phyloP scores from a whole-genome alignment of 2,888 invertebrate species.

The Lagria hirta region DNA sequence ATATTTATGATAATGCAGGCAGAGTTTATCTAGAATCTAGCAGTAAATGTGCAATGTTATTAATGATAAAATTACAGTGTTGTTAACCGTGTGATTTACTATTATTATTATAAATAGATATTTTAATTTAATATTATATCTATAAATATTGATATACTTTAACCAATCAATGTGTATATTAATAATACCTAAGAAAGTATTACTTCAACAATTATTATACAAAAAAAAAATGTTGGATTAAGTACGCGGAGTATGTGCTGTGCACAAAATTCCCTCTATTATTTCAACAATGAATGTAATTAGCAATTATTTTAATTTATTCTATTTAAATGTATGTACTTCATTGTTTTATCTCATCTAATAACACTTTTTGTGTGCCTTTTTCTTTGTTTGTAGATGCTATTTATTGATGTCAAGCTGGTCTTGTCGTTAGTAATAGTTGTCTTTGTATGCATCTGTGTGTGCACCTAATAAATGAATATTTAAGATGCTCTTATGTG shows the following conservation, averaged over 20 bases:
- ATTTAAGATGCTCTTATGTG: conserved; percentile 23
- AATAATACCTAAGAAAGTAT: neutral
- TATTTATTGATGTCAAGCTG: conserved; percentile 53
- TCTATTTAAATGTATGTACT: conserved; percentile 21
- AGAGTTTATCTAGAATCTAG: conserved; percentile 16
- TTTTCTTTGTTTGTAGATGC: conserved; percentile 44
- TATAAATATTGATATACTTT: neutral
- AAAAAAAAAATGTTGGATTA: conserved; percentile 4
- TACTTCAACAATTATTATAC: conserved; percentile 2
- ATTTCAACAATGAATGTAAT: no score
- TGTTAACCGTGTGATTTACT: conserved; percentile 25
- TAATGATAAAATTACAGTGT: conserved; percentile 21
- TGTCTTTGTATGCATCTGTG: conserved; percentile 47
- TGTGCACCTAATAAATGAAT: conserved; percentile 39
- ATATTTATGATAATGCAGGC: conserved; percentile 10
- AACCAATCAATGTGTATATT: conserved; percentile 1
- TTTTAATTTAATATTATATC: conserved; percentile 11
- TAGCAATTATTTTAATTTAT: conserved; percentile 17
- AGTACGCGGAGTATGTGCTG: conserved; percentile 21
- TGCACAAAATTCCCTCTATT: conserved; percentile 25
- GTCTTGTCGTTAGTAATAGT: conserved; percentile 53
- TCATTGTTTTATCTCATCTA: conserved; percentile 19
- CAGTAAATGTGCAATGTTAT: conserved; percentile 26
- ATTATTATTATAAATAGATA: no score
- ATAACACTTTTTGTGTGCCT: conserved; percentile 39